These are phyloP conservation scores for Euphydryas editha DNA, from an alignment of 2,888 invertebrate genomes.

Conservation along the genomic window DNA sequence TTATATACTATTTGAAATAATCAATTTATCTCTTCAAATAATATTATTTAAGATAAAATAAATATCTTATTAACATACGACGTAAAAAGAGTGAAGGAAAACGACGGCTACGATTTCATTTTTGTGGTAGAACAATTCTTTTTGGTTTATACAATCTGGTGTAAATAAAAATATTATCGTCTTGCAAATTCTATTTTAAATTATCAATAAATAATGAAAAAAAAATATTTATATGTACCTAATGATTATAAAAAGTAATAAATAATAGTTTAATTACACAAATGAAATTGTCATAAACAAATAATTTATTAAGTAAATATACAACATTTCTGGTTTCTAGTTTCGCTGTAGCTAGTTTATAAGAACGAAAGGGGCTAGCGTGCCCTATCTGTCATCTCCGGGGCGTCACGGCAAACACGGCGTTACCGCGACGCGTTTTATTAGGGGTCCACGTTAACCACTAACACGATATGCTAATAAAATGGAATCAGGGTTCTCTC, in stretches of 20 bases:
- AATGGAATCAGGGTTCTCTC: constrained; percentile 57
- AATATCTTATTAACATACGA: background rate
- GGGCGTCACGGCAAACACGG: constrained; percentile 73
- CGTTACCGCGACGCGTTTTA: constrained; percentile 79
- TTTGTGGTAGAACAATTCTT: background rate
- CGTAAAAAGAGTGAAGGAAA: background rate
- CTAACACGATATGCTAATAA: constrained; percentile 65
- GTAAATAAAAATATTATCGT: background rate
- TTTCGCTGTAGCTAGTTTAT: constrained; percentile 56
- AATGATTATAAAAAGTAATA: background rate
- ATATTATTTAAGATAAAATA: background rate
- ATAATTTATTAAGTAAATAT: constrained; percentile 7
- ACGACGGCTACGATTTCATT: background rate
- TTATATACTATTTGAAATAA: background rate
- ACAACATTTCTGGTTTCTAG: constrained; percentile 35
- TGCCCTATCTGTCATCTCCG: constrained; percentile 80
- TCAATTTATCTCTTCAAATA: background rate
- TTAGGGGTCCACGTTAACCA: constrained; percentile 68
- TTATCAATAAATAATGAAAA: background rate
- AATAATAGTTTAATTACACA: background rate
- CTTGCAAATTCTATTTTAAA: background rate
- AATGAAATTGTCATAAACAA: background rate
- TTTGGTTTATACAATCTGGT: background rate
- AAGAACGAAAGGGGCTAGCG: constrained; percentile 61
- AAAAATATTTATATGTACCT: too few relatives aligned